These are phyloP conservation scores for Odontophorus gujanensis DNA, from an alignment of 2,113 vertebrate genomes.

Conservation along the genomic window DNA sequence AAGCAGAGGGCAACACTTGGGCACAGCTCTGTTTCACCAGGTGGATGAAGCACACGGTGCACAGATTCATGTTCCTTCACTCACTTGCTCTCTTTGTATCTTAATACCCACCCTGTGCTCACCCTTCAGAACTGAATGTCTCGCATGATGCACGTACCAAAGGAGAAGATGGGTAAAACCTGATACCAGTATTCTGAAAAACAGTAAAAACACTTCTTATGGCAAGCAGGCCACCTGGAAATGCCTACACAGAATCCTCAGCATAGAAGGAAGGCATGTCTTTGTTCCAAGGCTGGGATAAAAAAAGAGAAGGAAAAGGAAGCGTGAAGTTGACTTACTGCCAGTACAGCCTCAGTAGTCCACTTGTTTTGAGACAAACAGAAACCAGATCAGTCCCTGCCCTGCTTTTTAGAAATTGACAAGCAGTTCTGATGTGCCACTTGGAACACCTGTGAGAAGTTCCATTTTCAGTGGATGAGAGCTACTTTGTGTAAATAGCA, in stretches of 20 bases:
- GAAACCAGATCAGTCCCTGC: neutral
- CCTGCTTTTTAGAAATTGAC: neutral
- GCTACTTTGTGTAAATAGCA: neutral
- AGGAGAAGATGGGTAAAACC: neutral
- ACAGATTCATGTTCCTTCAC: neutral
- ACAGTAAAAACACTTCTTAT: neutral
- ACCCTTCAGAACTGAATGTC: neutral
- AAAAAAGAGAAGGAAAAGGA: neutral
- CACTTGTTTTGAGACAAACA: neutral
- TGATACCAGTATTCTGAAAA: neutral
- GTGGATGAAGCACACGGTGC: neutral
- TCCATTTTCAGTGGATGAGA: neutral
- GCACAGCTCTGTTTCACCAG: neutral
- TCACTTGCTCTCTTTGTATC: neutral
- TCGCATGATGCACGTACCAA: accelerated
- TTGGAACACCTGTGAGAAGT: neutral
- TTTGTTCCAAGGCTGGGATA: neutral
- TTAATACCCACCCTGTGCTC: too few relatives aligned
- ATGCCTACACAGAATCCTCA: neutral
- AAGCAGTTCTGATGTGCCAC: neutral
- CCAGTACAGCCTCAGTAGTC: neutral
- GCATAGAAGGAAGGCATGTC: neutral
- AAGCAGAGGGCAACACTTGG: neutral
- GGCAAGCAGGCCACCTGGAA: neutral
- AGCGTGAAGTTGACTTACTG: neutral